A percentile compares a stretch with the other conserved stretches of the same genome.
phyloP scores from a whole-genome alignment of 2,888 invertebrate genomes.

The Caenorhabditis parvicauda region DNA sequence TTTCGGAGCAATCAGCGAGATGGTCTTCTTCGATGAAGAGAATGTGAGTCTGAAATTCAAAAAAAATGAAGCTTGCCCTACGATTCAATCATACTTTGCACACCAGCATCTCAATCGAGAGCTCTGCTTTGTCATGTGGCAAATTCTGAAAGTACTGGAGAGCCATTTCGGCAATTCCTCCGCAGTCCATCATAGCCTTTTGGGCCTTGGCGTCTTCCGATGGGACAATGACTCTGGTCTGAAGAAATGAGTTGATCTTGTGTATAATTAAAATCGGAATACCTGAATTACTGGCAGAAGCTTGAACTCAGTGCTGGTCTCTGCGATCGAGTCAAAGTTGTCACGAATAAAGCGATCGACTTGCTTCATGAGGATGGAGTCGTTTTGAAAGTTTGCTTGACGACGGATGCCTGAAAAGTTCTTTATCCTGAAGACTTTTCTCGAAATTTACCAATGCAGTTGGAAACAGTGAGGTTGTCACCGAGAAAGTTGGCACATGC shows the following conservation, averaged over 20 bases:
- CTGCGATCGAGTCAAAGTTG: conserved; percentile 48
- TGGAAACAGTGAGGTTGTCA: conserved; percentile 70
- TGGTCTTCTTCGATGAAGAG: conserved; percentile 54
- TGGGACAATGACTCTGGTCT: conserved; percentile 49
- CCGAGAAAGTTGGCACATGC: conserved; percentile 74
- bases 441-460: conserved; percentile 64
- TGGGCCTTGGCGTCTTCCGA: conserved; percentile 26
- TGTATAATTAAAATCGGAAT: too few species aligned
- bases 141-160: conserved; percentile 49
- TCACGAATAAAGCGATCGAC: conserved; percentile 57
- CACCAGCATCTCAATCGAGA: conserved; percentile 43
- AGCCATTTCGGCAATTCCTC: conserved; percentile 40
- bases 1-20: conserved; percentile 55
- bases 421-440: background rate
- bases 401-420: conserved; percentile 51
- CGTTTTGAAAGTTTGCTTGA: conserved; percentile 60
- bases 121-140: conserved; percentile 47
- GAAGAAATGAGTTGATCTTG: too few species aligned
- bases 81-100: conserved; percentile 36
- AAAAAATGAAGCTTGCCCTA: background rate
- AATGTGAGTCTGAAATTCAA: conserved; percentile 48
- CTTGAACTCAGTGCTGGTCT: conserved; percentile 55
- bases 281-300: conserved; percentile 59
- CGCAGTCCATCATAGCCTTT: conserved; percentile 23
- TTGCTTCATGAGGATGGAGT: conserved; percentile 46